These are phyloP conservation scores for Scaptomyza flava DNA, from an alignment of 2,888 invertebrate species.

Conservation along the genomic window DNA sequence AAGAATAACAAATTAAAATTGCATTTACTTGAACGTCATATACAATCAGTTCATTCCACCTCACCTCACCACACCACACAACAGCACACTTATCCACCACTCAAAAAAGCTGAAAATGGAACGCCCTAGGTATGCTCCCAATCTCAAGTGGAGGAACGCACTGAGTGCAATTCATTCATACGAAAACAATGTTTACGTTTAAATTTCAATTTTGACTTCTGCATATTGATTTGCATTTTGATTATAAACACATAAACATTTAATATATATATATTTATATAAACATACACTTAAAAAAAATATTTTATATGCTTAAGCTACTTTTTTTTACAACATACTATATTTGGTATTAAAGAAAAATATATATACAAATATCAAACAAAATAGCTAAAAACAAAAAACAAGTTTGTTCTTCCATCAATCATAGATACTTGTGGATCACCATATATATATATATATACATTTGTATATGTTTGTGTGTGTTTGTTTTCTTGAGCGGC, in stretches of 20 bases:
- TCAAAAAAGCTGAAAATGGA: constrained; percentile 5
- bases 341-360: constrained; percentile 35
- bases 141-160: constrained; percentile 28
- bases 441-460: no score
- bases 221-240: constrained; percentile 20
- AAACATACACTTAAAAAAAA: neutral
- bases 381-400: constrained; percentile 61
- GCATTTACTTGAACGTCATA: neutral
- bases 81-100: constrained; percentile 12
- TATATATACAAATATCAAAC: constrained; percentile 36
- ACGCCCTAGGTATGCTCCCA: neutral
- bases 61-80: neutral
- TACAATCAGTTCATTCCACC: neutral
- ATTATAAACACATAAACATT: neutral
- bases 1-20: constrained; percentile 41
- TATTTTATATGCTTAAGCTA: constrained; percentile 42
- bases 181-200: neutral
- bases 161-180: constrained; percentile 20
- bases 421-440: neutral
- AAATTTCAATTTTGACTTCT: constrained; percentile 1
- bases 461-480: constrained; percentile 7
- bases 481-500: constrained; percentile 43
- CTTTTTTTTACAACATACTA: constrained; percentile 44
- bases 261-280: constrained; percentile 1
- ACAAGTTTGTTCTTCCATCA: constrained; percentile 47